These are phyloP conservation scores for cat (Felis catus) DNA, from an alignment of 2,113 vertebrate species.

Conservation along the genomic window F.catus_Fca126_mat1.0 CM031413.1:10170001-10170500, in stretches of 20 bases:
- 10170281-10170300: background rate
- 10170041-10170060: background rate
- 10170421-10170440: background rate
- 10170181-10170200: slow-evolving; percentile 34
- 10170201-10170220: slow-evolving; percentile 35
- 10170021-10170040: background rate
- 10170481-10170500: background rate
- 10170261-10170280: background rate
- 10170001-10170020: rapidly evolving
- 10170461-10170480: background rate
- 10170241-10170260: background rate
- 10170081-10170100: slow-evolving; percentile 65
- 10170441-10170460: background rate
- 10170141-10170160: background rate
- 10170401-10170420: no score
- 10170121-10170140: slow-evolving; percentile 35
- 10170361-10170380: background rate
- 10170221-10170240: slow-evolving; percentile 16
- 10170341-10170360: background rate
- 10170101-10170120: slow-evolving; percentile 6
- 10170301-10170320: no score
- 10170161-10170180: slow-evolving; percentile 28
- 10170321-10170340: background rate
- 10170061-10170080: background rate
- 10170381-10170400: background rate